Evolutionary conservation across 2,888 invertebrate species (phyloP).

Genomic region (Sipha maydis): DNA sequence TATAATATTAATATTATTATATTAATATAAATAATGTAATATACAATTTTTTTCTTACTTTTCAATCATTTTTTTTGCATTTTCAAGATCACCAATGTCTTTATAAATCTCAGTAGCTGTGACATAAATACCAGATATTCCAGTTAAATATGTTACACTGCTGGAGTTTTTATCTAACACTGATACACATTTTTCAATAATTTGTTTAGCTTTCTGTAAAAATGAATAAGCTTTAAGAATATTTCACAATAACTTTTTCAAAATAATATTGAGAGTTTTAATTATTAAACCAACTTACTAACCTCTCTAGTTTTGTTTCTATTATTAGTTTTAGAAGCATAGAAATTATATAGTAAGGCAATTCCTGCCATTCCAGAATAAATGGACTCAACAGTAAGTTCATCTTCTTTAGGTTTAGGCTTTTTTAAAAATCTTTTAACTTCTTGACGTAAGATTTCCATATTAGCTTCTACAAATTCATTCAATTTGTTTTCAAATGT

Average conservation of each 20-base stretch:
- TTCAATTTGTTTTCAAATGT: not conserved
- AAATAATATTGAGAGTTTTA: not conserved
- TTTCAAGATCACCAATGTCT: conserved; percentile 71
- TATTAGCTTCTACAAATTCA: conserved; percentile 5
- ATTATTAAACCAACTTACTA: conserved; percentile 15
- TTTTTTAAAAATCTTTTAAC: not conserved
- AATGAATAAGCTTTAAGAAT: conserved; percentile 32
- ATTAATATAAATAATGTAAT: no score
- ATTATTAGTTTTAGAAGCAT: conserved; percentile 66
- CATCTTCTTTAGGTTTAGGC: conserved; percentile 23
- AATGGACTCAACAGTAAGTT: conserved; percentile 67
- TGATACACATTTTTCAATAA: conserved; percentile 68
- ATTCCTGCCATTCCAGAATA: conserved; percentile 83
- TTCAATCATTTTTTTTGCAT: conserved; percentile 70
- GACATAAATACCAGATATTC: conserved; percentile 76
- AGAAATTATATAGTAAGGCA: conserved; percentile 74
- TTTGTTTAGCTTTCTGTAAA: conserved; percentile 68
- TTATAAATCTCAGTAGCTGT: conserved; percentile 73
- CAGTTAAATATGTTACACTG: conserved; percentile 76
- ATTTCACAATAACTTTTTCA: not conserved
- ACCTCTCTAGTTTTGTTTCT: conserved; percentile 39
- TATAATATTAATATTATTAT: no score
- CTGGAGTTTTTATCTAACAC: conserved; percentile 68
- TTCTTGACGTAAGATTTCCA: not conserved
- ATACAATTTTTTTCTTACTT: conserved; percentile 72